A percentile compares a stretch with the other conserved stretches of the same genome.
Evolutionary conservation across 2,888 invertebrate species (phyloP).

Genomic region (Teinopalpus imperialis): DNA sequence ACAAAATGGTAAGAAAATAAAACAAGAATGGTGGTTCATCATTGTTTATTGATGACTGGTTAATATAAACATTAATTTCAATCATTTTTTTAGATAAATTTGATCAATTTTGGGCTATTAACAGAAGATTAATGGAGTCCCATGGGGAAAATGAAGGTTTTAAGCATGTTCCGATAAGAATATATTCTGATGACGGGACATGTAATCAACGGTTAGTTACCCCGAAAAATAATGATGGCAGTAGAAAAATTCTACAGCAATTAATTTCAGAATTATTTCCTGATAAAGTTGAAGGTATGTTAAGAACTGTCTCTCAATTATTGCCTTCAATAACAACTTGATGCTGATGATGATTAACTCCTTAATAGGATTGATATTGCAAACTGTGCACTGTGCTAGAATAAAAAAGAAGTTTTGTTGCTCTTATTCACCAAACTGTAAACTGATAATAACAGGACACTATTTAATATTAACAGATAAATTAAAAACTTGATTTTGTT

Average conservation of each 20-base stretch:
- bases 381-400: too few species aligned
- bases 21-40: not conserved
- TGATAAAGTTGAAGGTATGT: slow-evolving; percentile 64
- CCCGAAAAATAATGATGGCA: slow-evolving; percentile 89
- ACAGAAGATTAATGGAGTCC: slow-evolving; percentile 96
- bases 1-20: slow-evolving; percentile 87
- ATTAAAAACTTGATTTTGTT: too few species aligned
- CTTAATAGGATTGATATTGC: too few species aligned
- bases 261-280: slow-evolving; percentile 87
- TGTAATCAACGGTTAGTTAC: slow-evolving; percentile 89
- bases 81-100: slow-evolving; percentile 90
- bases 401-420: too few species aligned
- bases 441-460: too few species aligned
- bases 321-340: too few species aligned
- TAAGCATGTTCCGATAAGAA: slow-evolving; percentile 94
- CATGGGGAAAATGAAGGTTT: slow-evolving; percentile 90
- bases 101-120: slow-evolving; percentile 99
- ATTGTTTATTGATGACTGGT: not conserved
- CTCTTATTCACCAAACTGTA: too few species aligned
- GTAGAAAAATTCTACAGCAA: slow-evolving; percentile 86
- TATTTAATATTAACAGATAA: too few species aligned
- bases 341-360: too few species aligned
- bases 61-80: not conserved
- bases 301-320: too few species aligned
- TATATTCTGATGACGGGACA: slow-evolving; percentile 87